Evolutionary conservation across 2,888 invertebrate species (phyloP).

Genomic region (Campoplex capitator): DNA sequence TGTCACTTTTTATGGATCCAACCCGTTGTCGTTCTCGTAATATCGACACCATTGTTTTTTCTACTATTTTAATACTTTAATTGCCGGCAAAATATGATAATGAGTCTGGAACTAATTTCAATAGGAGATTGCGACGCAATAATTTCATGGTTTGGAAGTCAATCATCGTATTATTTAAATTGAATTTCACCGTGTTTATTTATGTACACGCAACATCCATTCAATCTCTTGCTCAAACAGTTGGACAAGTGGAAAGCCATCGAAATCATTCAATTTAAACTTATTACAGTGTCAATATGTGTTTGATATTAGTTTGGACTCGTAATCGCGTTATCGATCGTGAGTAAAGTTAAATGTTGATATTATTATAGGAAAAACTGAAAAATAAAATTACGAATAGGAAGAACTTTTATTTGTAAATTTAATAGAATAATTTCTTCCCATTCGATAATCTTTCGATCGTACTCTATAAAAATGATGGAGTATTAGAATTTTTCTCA

Average conservation of each 20-base stretch:
- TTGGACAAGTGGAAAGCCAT: background rate
- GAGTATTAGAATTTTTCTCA: conserved; percentile 58
- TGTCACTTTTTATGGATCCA: background rate
- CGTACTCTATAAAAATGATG: conserved; percentile 34
- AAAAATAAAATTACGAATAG: background rate
- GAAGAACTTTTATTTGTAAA: background rate
- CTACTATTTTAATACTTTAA: background rate
- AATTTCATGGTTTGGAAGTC: background rate
- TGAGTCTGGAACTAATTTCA: background rate
- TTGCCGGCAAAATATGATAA: background rate
- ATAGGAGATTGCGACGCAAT: background rate
- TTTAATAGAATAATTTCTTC: background rate
- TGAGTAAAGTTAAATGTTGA: background rate
- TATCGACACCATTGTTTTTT: background rate
- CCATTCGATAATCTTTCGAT: background rate
- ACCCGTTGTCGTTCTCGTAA: background rate
- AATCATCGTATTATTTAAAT: background rate
- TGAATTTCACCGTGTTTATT: too few relatives aligned
- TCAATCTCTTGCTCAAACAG: too few relatives aligned
- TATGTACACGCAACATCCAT: too few relatives aligned
- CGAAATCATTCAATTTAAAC: background rate
- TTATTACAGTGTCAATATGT: background rate
- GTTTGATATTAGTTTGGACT: background rate
- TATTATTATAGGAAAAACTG: background rate
- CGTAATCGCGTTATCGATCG: background rate